phyloP scores from a whole-genome alignment of 2,797 vertebrate species.

The Cyclopterus lumpus region DNA sequence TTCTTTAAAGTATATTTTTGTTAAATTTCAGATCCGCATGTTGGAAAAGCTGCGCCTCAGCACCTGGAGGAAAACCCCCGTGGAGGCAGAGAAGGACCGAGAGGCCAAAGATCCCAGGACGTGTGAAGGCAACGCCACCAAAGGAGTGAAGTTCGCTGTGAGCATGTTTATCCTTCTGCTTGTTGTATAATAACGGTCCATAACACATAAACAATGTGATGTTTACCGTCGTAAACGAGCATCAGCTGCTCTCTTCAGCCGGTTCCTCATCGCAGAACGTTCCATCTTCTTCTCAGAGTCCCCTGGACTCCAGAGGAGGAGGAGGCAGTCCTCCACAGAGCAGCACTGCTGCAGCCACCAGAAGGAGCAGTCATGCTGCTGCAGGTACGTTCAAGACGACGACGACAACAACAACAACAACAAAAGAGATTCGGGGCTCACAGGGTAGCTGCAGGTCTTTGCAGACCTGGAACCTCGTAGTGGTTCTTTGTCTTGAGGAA shows the following conservation, averaged over 20 bases:
- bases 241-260: too few species aligned
- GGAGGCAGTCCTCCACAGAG: slow-evolving; percentile 56
- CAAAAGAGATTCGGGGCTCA: too few species aligned
- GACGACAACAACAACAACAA: too few species aligned
- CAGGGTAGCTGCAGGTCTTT: neutral
- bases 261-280: too few species aligned
- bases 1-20: neutral
- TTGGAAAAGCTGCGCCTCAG: slow-evolving; percentile 92
- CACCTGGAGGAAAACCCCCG: slow-evolving; percentile 84
- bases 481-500: neutral
- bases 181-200: too few species aligned
- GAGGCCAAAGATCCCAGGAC: slow-evolving; percentile 46
- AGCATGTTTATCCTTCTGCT: slow-evolving; percentile 56
- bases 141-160: slow-evolving; percentile 82
- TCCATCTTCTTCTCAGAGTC: slow-evolving; percentile 80
- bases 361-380: slow-evolving; percentile 64
- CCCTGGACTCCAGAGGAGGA: slow-evolving; percentile 65
- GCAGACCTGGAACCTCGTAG: neutral
- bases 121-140: slow-evolving; percentile 53
- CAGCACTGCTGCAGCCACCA: slow-evolving; percentile 47
- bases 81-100: slow-evolving; percentile 60
- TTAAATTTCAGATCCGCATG: slow-evolving; percentile 74
- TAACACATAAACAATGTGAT: too few species aligned
- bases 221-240: too few species aligned
- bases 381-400: slow-evolving; percentile 72